Evolutionary conservation across 2,888 invertebrate genomes (phyloP), one percentile per base, ranked within the genome.

Genomic region (Plemyria rubiginata): DNA sequence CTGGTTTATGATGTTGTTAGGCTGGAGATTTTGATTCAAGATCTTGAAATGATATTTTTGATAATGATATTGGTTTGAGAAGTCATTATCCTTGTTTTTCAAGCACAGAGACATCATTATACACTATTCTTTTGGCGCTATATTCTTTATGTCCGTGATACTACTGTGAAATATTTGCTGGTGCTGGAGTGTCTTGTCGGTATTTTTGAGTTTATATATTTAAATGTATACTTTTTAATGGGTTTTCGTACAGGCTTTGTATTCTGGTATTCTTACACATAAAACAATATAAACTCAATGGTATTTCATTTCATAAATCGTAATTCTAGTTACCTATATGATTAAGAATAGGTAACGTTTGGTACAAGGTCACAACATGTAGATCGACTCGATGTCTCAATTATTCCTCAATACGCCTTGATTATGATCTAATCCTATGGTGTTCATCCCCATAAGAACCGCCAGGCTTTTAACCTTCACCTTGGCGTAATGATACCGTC

Each of bases 401-500:
- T 55, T 79, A 72, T 62, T 60, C 56, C 55, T 73, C 81, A 81
- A 87, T 85, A 82, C 71, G 70, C 70, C 76, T 77, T 84, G 72
- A 79, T 71, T 71, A 55, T n/a, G 13, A 43, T 9, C 38, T 8
- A n/a, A 65, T 62, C 72, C 50, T 40, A 22, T 9, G 54, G 67
- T 66, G 74, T 75, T 81, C 70, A 77, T 79, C 73, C 70, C 83
- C 78, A 83, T 84, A 73, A 86, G 72, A 79, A 86, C 84, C 66
- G 79, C 60, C 78, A 71, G 72, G 70, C 68, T 71, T 63, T 62
- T 72, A 77, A 79, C 86, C 87, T 88, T 89, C 86, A 86, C 85
- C 87, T 85, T 85, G 80, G 71, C 70, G 62, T 79, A 80, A 82
- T 80, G 73, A 74, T 72, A 68, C 67, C 77, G 84, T 84, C 86